Base-by-base conservation (phyloP, 1,140 invertebrate genomes). In the Pseudomyrmex dendroicus region DNA sequence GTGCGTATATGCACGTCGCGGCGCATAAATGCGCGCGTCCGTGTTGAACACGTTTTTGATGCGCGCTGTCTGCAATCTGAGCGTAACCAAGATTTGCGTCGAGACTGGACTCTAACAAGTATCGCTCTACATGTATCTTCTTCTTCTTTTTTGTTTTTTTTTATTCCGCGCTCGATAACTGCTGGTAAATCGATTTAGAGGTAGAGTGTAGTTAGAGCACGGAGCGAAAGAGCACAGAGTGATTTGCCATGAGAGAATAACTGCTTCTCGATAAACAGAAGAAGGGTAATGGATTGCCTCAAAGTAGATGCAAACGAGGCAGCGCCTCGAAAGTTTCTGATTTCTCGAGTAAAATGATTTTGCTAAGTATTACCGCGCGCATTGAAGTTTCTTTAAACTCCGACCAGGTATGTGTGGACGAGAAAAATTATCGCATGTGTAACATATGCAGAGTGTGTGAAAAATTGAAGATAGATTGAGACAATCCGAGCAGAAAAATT, bases 21-120 rank as follows among this genome's bases (percentile, higher is more conserved):
- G 1, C 17, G 44, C 20, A 56, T 56, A 56, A n/a, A 15, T 20
- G 10, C 35, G 8, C 8, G 3, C 46, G 12, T 54, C 46, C 15
- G 48, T 46, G 74, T 44, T 62, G 76, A 68, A 78, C 50, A 48
- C 44, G 44, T 78, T 77, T 70, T 68, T 57, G 52, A 72, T 50
- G 13, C 17, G 52, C 20, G 74, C 54, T 57, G 52, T 56, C 63
- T 80, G 66, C 35, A 61, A 50, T 67, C 52, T 13, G 50, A 56
- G 17, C 44, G 13, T 35, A 35, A 22, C 25, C 66, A n/a, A 57
- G 35, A 80, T 35, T 35, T 50, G 44, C 54, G 13, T 10, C 52
- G 64, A 17, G 35, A 35, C 35, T 8, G n/a, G 50, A n/a, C 10
- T 50, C 15, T 50, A 67, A 48, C 15, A 59, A 10, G 64, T 68